Evolutionary conservation across 2,888 invertebrate species (phyloP).

Genomic region (Epinotia nisella): DNA sequence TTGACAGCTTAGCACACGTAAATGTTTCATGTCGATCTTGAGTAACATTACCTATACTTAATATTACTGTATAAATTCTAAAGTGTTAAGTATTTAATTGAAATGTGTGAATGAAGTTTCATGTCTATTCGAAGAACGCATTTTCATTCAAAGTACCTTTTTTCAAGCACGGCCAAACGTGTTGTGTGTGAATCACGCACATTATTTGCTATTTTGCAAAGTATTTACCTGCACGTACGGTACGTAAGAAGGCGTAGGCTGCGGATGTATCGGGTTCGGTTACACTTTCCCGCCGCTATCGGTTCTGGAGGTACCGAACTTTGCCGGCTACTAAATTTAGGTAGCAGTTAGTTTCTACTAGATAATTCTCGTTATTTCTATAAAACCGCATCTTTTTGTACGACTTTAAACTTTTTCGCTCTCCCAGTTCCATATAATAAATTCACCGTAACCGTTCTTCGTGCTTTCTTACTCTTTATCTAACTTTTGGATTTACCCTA

Average conservation of each 20-base stretch:
- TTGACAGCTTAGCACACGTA: too few species aligned
- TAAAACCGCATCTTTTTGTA: neutral
- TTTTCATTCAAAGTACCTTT: neutral
- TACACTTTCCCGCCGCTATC: slow-evolving; percentile 27
- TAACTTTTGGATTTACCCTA: neutral
- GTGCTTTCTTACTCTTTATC: neutral
- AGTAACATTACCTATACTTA: too few species aligned
- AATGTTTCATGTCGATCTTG: too few species aligned
- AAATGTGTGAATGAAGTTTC: neutral
- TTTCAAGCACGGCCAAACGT: neutral
- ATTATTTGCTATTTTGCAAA: slow-evolving; percentile 33
- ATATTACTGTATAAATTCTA: too few species aligned
- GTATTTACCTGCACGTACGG: slow-evolving; percentile 16
- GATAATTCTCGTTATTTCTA: too few species aligned
- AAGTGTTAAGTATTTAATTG: neutral
- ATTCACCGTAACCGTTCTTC: neutral
- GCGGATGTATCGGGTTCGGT: slow-evolving; percentile 36
- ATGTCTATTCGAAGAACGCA: neutral
- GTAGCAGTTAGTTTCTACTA: slow-evolving; percentile 13
- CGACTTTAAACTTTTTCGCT: neutral
- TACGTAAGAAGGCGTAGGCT: slow-evolving; percentile 29
- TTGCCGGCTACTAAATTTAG: slow-evolving; percentile 25
- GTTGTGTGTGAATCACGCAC: slow-evolving; percentile 13
- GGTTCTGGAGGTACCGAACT: slow-evolving; percentile 22
- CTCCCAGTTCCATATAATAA: neutral